These are phyloP conservation scores for Conops quadrifasciatus DNA, from an alignment of 2,888 invertebrate species.

Conservation along the genomic window DNA sequence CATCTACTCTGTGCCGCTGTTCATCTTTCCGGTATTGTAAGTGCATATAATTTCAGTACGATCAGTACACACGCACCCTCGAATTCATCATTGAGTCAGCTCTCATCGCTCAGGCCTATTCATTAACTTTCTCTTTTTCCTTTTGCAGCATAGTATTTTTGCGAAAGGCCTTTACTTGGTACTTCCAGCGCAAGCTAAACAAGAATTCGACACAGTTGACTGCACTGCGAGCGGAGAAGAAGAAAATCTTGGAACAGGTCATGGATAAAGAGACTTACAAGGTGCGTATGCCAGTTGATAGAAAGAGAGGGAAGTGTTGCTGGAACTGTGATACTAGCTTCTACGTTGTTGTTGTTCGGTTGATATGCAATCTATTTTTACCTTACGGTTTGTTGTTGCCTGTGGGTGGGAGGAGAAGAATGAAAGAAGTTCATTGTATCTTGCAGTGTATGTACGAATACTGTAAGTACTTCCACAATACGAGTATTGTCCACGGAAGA, in stretches of 20 bases:
- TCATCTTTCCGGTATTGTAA: conserved; percentile 86
- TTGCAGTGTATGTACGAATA: too few relatives aligned
- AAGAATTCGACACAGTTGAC: conserved; percentile 79
- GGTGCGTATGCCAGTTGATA: conserved; percentile 55
- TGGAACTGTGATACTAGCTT: neutral
- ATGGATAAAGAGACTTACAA: conserved; percentile 99
- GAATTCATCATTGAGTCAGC: neutral
- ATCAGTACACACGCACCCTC: neutral
- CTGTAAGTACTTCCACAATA: too few relatives aligned
- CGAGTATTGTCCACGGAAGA: too few relatives aligned
- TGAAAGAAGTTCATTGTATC: too few relatives aligned
- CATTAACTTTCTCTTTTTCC: conserved; percentile 5
- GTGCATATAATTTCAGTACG: conserved; percentile 63
- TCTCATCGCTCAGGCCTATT: neutral
- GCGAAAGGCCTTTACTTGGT: conserved; percentile 85
- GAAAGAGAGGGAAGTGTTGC: neutral
- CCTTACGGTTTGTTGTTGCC: too few relatives aligned
- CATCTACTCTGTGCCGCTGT: conserved; percentile 79
- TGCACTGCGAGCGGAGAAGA: conserved; percentile 81
- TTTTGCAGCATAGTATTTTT: conserved; percentile 76
- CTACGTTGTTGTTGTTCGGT: neutral
- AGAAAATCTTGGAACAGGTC: conserved; percentile 90
- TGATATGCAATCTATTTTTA: neutral
- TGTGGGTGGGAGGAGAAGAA: too few relatives aligned
- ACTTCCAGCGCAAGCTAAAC: conserved; percentile 83